A percentile compares a stretch with the other conserved stretches of the same genome.
These are phyloP conservation scores for Alligator mississippiensis DNA, from an alignment of 2,113 vertebrate species.

Conservation along the genomic window DNA sequence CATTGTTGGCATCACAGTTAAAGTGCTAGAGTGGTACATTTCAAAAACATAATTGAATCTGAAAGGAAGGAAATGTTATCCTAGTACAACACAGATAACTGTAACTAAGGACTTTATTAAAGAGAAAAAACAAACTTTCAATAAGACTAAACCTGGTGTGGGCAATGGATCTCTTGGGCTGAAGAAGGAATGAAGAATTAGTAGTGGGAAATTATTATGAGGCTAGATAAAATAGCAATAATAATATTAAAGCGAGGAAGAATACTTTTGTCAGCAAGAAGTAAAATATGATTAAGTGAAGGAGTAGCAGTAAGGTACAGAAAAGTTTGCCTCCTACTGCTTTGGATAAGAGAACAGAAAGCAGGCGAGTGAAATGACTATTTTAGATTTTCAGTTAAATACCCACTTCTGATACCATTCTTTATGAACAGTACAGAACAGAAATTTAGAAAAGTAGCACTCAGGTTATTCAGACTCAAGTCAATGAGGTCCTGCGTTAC, in stretches of 20 bases:
- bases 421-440: not conserved
- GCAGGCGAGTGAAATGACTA: not conserved
- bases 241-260: not conserved
- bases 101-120: accelerated
- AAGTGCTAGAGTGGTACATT: not conserved
- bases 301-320: not conserved
- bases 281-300: not conserved
- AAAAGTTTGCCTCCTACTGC: not conserved
- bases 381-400: not conserved
- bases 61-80: not conserved
- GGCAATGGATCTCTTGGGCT: not conserved
- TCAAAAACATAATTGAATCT: not conserved
- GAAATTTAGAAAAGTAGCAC: not conserved
- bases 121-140: slow-evolving; percentile 1
- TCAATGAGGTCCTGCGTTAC: not conserved
- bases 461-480: not conserved
- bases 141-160: not conserved
- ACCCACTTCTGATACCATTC: not conserved
- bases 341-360: not conserved
- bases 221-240: slow-evolving; percentile 8
- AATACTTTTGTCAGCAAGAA: not conserved
- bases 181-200: not conserved
- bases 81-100: not conserved
- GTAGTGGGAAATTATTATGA: not conserved
- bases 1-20: not conserved